Percentiles rank a stretch among this genome's conserved stretches.
Evolutionary conservation across 2,888 invertebrate species (phyloP).

Genomic region (Epinotia bilunana): DNA sequence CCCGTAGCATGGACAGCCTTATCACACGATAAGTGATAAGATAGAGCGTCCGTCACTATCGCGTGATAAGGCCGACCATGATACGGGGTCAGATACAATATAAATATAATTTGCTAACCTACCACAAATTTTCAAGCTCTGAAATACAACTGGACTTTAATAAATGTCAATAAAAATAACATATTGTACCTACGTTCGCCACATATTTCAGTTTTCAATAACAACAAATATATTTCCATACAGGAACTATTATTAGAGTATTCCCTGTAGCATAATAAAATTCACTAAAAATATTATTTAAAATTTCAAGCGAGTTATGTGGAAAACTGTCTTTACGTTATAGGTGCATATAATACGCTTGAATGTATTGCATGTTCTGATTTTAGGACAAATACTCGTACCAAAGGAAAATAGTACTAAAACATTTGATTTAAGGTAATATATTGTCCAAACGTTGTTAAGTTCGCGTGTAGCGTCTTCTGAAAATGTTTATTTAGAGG

Average conservation of each 20-base stretch:
- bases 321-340: slow-evolving; percentile 6
- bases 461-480: not conserved
- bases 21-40: too few species aligned
- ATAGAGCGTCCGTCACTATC: too few species aligned
- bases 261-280: slow-evolving; percentile 16
- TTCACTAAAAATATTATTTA: slow-evolving; percentile 1
- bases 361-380: slow-evolving; percentile 1
- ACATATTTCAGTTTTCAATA: not conserved
- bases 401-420: not conserved
- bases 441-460: not conserved
- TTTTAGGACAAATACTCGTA: slow-evolving; percentile 13
- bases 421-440: not conserved
- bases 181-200: not conserved
- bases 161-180: slow-evolving; percentile 18
- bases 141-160: not conserved
- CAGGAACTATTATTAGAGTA: slow-evolving; percentile 15
- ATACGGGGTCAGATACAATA: too few species aligned
- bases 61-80: too few species aligned
- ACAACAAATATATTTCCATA: not conserved
- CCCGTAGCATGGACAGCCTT: too few species aligned
- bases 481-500: slow-evolving; percentile 12
- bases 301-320: slow-evolving; percentile 1
- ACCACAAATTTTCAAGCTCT: not conserved
- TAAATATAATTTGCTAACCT: too few species aligned
- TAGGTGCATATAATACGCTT: not conserved